phyloP scores from a whole-genome alignment of 2,797 vertebrate genomes.

The Danio kyathit region DNA sequence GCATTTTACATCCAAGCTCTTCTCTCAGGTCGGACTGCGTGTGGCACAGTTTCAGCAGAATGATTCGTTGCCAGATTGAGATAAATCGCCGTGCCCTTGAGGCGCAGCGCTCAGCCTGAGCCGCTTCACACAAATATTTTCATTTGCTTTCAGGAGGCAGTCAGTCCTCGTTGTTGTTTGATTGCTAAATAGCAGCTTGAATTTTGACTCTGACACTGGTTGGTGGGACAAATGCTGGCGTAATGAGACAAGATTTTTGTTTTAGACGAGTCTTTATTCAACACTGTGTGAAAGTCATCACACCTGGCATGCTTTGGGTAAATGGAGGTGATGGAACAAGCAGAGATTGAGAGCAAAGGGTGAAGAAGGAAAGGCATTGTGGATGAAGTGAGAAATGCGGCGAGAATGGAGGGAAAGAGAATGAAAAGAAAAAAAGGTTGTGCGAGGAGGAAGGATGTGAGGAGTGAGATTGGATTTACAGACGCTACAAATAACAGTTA shows the following conservation, averaged over 20 bases:
- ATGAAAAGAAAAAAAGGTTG: background rate
- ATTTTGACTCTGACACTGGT: background rate
- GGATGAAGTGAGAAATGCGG: conserved; percentile 24
- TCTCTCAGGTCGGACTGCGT: background rate
- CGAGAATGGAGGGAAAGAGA: background rate
- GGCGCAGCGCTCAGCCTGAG: conserved; percentile 11
- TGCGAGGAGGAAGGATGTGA: conserved; percentile 15
- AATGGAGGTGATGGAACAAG: background rate
- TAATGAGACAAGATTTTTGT: conserved; percentile 20
- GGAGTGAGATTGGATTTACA: background rate
- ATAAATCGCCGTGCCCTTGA: conserved; percentile 45
- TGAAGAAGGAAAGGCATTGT: background rate
- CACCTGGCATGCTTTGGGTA: conserved; percentile 18
- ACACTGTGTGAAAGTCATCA: conserved; percentile 25
- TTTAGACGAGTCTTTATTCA: background rate
- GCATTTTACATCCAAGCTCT: conserved; percentile 13
- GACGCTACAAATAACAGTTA: background rate
- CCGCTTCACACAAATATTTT: conserved; percentile 42
- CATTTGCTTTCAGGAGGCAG: conserved; percentile 37
- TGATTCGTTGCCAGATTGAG: conserved; percentile 38
- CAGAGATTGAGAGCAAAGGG: background rate
- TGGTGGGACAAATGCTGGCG: background rate
- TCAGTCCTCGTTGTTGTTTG: background rate
- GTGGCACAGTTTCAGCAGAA: conserved; percentile 20
- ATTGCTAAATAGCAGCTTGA: conserved; percentile 21